Evolutionary conservation across 2,888 invertebrate species (phyloP).

Genomic region (Piscicola geometra): DNA sequence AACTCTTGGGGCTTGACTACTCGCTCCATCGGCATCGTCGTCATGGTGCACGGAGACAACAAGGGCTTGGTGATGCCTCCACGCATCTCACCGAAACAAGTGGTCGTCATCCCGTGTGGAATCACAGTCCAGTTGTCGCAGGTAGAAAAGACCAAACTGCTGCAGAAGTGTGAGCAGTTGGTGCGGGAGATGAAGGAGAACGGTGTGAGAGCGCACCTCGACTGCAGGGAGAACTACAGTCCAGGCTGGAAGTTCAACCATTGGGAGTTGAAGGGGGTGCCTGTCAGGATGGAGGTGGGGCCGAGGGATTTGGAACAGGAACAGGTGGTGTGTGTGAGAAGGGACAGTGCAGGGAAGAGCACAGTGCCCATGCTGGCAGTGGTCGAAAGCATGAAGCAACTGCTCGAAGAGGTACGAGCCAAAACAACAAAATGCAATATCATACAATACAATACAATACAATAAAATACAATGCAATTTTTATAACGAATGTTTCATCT

Average conservation of each 20-base stretch:
- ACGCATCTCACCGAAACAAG: conserved; percentile 66
- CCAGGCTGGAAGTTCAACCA: conserved; percentile 99
- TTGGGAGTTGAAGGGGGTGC: conserved; percentile 94
- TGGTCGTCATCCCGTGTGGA: conserved; percentile 88
- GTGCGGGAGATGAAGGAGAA: conserved; percentile 56
- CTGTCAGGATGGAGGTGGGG: conserved; percentile 85
- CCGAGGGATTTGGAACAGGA: conserved; percentile 85
- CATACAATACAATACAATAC: too few species aligned
- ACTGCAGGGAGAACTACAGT: conserved; percentile 90
- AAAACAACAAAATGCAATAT: too few species aligned
- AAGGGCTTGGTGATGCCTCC: conserved; percentile 93
- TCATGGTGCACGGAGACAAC: conserved; percentile 87
- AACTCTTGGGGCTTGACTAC: conserved; percentile 99
- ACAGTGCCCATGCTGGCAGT: conserved; percentile 64
- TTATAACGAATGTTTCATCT: too few species aligned
- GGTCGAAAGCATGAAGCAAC: conserved; percentile 45
- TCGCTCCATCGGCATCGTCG: conserved; percentile 77
- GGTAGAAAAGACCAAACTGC: conserved; percentile 67
- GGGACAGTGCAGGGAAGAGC: conserved; percentile 79
- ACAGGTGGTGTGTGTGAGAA: conserved; percentile 80
- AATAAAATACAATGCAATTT: too few species aligned
- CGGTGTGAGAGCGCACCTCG: conserved; percentile 74
- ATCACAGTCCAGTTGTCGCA: conserved; percentile 75
- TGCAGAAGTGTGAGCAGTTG: conserved; percentile 66
- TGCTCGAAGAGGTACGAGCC: conserved; percentile 76